Evolutionary conservation across 2,113 vertebrate genomes (phyloP), one percentile per base, ranked within the genome.

Genomic region (Galbula dea): DNA sequence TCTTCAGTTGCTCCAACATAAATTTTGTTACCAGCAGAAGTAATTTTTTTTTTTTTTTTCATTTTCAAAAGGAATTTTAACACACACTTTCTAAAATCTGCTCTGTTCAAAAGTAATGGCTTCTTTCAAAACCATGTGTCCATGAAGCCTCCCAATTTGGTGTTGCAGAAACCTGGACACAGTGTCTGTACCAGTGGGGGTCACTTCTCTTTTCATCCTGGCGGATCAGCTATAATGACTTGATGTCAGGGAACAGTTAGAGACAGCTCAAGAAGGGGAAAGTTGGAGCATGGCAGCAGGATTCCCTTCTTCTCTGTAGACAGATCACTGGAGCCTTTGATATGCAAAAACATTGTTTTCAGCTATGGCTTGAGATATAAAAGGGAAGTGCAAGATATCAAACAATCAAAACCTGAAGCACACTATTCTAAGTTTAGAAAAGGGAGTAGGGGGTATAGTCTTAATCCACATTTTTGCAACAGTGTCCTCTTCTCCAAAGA

Each of bases 401-500:
- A 95, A 91, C 92, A 98, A 96, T 96, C 91, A 93, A 93, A 86
- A 97, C 89, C 89, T 90, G 74, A 95, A 95, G 85, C 95, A 96
- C 95, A 94, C 48, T 89, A 78, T 97, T 97, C 83, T 91, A 83
- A 96, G 66, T 80, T 96, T 77, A 96, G 93, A 95, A 95, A 93
- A n/a, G 74, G 62, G 77, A 43, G 71, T 79, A 45, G 89, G 81
- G 95, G 93, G 80, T 91, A 90, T 80, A 86, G 94, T 68, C 88
- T 95, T 96, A 97, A 97, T 98, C 96, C 96, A 97, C 91, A 97
- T 97, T 96, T 97, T 96, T 97, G 83, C 97, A 98, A 97, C 92
- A 92, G 88, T 93, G 88, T 94, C 48, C 5, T 97, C 92, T 96
- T 96, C 95, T 95, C 86, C 94, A 96, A 76, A 97, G 95, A 97